A percentile compares a stretch with the other conserved stretches of the same genome.
Conservation (phyloP, 2,888 invertebrate genomes). For the Pheosia tremula region DNA sequence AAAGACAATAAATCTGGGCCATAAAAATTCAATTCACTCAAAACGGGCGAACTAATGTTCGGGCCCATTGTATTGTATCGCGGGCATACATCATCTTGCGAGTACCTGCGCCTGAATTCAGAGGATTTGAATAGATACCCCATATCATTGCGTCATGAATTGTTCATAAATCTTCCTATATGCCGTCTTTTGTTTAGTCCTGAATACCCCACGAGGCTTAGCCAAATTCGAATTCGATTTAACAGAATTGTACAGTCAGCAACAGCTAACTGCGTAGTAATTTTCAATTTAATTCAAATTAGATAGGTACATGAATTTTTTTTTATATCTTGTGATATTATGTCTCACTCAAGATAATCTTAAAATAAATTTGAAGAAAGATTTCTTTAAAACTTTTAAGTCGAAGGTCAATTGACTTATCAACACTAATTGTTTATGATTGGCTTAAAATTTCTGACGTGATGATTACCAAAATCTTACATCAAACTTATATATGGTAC, state of each 20-base stretch:
- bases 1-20: conserved; percentile 16
- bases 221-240: conserved; percentile 60
- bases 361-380: no score
- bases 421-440: no score
- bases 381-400: no score
- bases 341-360: no score
- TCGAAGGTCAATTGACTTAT: no score
- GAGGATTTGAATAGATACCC: conserved; percentile 75
- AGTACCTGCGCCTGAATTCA: conserved; percentile 67
- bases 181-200: conserved; percentile 76
- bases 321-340: no score
- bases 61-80: conserved; percentile 55
- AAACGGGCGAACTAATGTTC: conserved; percentile 47
- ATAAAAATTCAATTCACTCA: conserved; percentile 53
- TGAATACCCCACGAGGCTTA: conserved; percentile 61
- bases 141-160: conserved; percentile 78
- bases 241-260: conserved; percentile 42
- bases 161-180: conserved; percentile 79
- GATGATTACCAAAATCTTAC: no score
- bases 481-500: no score
- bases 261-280: conserved; percentile 4
- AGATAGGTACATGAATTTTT: no score
- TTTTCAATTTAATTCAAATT: conserved; percentile 11
- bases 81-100: conserved; percentile 65
- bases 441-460: no score